Evolutionary conservation across 2,113 vertebrate genomes (phyloP), one percentile per base, ranked within the genome.

Genomic region (Hypocryptadius cinnamomeus): DNA sequence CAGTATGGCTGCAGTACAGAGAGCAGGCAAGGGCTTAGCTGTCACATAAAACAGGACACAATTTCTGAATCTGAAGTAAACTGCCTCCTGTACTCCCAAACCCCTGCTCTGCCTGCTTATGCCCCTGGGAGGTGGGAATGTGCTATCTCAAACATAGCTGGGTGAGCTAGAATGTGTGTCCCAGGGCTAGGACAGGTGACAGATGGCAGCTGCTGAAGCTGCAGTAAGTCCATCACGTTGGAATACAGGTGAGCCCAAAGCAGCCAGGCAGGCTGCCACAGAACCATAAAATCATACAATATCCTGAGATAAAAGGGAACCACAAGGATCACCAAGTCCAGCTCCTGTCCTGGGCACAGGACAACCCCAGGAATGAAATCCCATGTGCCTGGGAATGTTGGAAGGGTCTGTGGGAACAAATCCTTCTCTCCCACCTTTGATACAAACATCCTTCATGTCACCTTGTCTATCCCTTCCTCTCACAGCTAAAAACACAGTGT

Each of bases 381-480:
- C 22, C 3, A 1, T 4, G 7, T 27, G 12, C 40, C 47, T 20
- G 40, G 50, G 7, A 27, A 16, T 7, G 10, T 40, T 31, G 78
- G n/a, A 31, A 40, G 9, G 13, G 16, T 31, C 57, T 53, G 28
- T 13, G 8, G 42, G 45, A 76, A 20, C 13, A 37, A 69, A 15
- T 24, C 28, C 35, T 76, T 44, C 33, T 44, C n/a, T 70, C 28
- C 22, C 35, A 54, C 23, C n/a, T 48, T 79, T 3, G 4, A 42
- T 15, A 40, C 0, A 0, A 45, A 17, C 56, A 37, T 11, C 9
- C 37, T 30, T 14, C 6, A 0, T 20, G 33, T 56, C 2, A 3
- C 16, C 69, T 86, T 50, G 25, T 22, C 39, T 23, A 14, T 60
- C 48, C 48, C 21, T 45, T 59, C 70, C 40, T 20, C 10, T 31